phyloP scores from a whole-genome alignment of 2,888 invertebrate species.

The Ectemnius continuus region DNA sequence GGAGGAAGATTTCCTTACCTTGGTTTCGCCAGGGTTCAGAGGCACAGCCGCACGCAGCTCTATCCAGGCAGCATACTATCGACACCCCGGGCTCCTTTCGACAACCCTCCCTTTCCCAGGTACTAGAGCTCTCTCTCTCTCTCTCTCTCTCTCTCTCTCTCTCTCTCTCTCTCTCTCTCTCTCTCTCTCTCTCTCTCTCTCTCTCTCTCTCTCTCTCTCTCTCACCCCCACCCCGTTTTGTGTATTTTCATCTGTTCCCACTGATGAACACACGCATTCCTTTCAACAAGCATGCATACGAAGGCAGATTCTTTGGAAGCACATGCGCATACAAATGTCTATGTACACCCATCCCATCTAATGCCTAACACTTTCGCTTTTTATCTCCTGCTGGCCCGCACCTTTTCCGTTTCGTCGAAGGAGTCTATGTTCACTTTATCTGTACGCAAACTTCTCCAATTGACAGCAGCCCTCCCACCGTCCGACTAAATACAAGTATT shows the following conservation, averaged over 20 bases:
- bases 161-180: not conserved
- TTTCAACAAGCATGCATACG: too few relatives aligned
- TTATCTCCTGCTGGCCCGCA: too few relatives aligned
- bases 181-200: not conserved
- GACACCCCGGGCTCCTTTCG: conserved; percentile 91
- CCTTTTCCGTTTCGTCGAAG: not conserved
- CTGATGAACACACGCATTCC: not conserved
- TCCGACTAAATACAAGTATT: too few relatives aligned
- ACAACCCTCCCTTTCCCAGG: conserved; percentile 85
- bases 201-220: conserved; percentile 1
- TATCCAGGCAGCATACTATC: conserved; percentile 93
- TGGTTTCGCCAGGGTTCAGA: conserved; percentile 93
- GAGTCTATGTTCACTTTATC: too few relatives aligned
- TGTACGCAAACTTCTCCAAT: too few relatives aligned
- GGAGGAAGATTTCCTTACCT: conserved; percentile 92
- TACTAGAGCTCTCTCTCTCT: not conserved
- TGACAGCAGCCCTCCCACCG: too few relatives aligned
- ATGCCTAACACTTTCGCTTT: too few relatives aligned
- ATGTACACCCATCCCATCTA: too few relatives aligned
- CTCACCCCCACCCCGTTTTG: not conserved
- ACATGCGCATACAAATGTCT: too few relatives aligned
- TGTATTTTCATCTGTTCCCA: not conserved
- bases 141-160: not conserved
- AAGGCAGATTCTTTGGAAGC: too few relatives aligned
- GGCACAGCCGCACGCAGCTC: conserved; percentile 85